phyloP scores from a whole-genome alignment of 2,797 vertebrate genomes.

The Hippocampus kuda region DNA sequence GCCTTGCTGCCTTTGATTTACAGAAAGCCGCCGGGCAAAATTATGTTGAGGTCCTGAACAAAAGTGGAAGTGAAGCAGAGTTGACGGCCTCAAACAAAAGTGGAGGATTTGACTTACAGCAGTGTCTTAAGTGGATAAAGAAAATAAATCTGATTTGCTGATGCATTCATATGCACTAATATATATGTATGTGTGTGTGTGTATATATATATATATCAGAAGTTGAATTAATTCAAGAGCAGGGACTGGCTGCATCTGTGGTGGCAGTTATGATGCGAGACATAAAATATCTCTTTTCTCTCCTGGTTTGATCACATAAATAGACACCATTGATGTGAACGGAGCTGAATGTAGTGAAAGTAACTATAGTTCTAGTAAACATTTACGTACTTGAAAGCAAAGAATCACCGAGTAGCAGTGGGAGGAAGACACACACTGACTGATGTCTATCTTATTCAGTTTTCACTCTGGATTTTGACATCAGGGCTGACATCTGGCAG shows the following conservation, averaged over 20 bases:
- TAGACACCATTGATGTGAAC: neutral
- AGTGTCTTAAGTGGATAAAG: neutral
- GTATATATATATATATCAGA: neutral
- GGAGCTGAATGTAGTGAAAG: neutral
- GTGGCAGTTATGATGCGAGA: neutral
- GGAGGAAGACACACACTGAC: neutral
- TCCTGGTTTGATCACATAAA: neutral
- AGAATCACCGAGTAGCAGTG: neutral
- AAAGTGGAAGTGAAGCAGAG: neutral
- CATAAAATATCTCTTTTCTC: neutral
- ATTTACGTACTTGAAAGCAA: neutral
- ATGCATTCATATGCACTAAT: neutral
- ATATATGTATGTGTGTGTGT: too few species aligned
- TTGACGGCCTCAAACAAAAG: conserved; percentile 1
- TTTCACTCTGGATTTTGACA: neutral
- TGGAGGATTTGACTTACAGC: neutral
- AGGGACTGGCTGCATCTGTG: neutral
- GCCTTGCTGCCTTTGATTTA: conserved; percentile 3
- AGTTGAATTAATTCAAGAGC: neutral
- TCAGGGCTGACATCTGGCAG: neutral
- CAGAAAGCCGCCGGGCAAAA: neutral
- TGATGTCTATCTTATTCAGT: neutral
- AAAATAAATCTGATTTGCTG: neutral
- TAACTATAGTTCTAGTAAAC: neutral
- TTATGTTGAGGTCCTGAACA: conserved; percentile 1